phyloP scores from a whole-genome alignment of 2,113 vertebrate species.

The Phylloscopus trochilus region DNA sequence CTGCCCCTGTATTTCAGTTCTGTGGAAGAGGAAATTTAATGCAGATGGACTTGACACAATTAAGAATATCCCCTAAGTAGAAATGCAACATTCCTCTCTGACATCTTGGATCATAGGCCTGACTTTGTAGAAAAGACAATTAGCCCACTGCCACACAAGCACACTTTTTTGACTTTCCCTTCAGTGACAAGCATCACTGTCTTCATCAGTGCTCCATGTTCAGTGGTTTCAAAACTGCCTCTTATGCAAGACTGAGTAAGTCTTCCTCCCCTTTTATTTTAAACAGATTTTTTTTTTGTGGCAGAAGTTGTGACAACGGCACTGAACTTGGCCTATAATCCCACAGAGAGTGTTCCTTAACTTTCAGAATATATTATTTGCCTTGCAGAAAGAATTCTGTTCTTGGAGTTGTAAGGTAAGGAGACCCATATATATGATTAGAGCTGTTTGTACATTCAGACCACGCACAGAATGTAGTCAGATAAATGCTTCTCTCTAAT shows the following conservation, averaged over 20 bases:
- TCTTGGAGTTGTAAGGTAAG: not conserved
- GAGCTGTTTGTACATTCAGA: conserved; percentile 14
- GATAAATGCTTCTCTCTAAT: not conserved
- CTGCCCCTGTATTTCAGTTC: not conserved
- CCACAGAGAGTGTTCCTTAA: not conserved
- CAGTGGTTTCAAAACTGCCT: not conserved
- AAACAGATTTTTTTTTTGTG: not conserved
- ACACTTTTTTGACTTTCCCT: not conserved
- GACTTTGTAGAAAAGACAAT: not conserved
- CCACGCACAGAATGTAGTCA: not conserved
- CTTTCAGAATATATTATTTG: not conserved
- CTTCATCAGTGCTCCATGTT: not conserved
- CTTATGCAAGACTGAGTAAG: not conserved
- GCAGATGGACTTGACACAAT: not conserved
- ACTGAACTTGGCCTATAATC: not conserved
- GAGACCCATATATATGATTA: not conserved
- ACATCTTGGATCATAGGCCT: not conserved
- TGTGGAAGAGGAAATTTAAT: conserved; percentile 10
- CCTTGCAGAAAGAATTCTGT: not conserved
- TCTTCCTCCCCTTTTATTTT: not conserved
- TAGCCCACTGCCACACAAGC: not conserved
- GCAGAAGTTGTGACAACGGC: not conserved
- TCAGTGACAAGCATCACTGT: not conserved
- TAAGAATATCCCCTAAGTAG: not conserved
- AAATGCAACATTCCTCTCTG: not conserved